phyloP scores from a whole-genome alignment of 2,113 vertebrate genomes.

The Saiga tatarica region DNA sequence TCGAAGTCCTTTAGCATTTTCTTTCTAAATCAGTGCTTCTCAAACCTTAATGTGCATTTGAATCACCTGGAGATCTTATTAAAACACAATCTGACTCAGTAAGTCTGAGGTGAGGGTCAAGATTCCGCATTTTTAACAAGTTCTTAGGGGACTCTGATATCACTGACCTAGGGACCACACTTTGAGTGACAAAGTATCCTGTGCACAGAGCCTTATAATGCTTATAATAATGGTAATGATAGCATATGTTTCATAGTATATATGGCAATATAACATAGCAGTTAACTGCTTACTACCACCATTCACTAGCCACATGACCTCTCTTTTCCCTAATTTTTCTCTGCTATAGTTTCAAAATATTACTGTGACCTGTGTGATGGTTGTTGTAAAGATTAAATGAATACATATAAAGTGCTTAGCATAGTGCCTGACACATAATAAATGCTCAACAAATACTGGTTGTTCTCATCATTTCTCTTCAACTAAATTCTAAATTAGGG shows the following conservation, averaged over 20 bases:
- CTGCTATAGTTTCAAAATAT: not conserved
- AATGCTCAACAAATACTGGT: not conserved
- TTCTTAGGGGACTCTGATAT: not conserved
- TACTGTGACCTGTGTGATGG: not conserved
- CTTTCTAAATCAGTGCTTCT: constrained; percentile 21
- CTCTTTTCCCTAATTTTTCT: not conserved
- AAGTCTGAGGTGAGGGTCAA: not conserved
- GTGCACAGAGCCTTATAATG: not conserved
- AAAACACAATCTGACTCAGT: not conserved
- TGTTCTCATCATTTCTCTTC: not conserved
- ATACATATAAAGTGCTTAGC: not conserved
- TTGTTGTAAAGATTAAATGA: not conserved
- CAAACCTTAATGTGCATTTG: not conserved
- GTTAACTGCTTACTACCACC: not conserved
- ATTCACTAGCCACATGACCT: not conserved
- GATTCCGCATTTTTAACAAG: constrained; percentile 17
- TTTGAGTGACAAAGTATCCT: not conserved
- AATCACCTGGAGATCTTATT: constrained; percentile 28
- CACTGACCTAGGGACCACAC: not conserved
- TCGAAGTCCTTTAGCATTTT: not conserved
- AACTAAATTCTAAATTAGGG: not conserved
- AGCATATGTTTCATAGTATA: not conserved
- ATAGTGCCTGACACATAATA: not conserved
- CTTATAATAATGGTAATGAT: not conserved
- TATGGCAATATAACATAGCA: not conserved